Evolutionary conservation across 2,888 invertebrate species (phyloP), one percentile per base, ranked within the genome.

Genomic region (Diogma glabrata): DNA sequence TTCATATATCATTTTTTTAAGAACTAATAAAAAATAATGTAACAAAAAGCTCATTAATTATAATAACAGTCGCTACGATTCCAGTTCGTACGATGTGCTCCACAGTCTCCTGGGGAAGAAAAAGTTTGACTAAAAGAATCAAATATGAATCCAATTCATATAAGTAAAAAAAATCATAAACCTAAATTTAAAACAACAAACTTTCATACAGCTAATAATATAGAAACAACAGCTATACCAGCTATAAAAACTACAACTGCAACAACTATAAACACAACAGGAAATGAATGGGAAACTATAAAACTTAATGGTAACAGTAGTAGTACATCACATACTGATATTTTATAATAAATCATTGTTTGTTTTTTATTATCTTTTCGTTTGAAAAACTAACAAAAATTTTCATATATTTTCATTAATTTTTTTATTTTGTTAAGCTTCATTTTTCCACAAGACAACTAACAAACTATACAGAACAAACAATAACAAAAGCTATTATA

Each of bases 11-110:
- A n/a, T n/a, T n/a, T n/a, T n/a, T n/a, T n/a, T n/a, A n/a, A n/a
- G n/a, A n/a, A n/a, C n/a, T n/a, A n/a, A n/a, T n/a, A n/a, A n/a
- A n/a, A 40, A 20, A 19, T 28, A 40, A 43, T 22, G 23, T 20
- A 20, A 22, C 43, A 43, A 43, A 38, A 43, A 43, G n/a, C 43
- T 22, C 43, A 22, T 43, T 43, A 43, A 43, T 43, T 43, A 22
- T 43, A 43, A 22, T 43, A 22, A 14, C 12, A 22, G 2, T 36
- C 67, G 63, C 66, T 67, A 59, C 67, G 65, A 64, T 70, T 81
- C 65, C 80, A 87, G 87, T 87, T 86, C 73, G 84, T 87, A 65
- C 80, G 87, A 64, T 84, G 81, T 73, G 66, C 81, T 76, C 68
- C 80, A 73, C 67, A 78, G 75, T 62, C 78, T 64, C 75, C 79